Evolutionary conservation across 1,140 invertebrate species (phyloP), one percentile per base, ranked within the genome.

Genomic region (Danaus plexippus): DNA sequence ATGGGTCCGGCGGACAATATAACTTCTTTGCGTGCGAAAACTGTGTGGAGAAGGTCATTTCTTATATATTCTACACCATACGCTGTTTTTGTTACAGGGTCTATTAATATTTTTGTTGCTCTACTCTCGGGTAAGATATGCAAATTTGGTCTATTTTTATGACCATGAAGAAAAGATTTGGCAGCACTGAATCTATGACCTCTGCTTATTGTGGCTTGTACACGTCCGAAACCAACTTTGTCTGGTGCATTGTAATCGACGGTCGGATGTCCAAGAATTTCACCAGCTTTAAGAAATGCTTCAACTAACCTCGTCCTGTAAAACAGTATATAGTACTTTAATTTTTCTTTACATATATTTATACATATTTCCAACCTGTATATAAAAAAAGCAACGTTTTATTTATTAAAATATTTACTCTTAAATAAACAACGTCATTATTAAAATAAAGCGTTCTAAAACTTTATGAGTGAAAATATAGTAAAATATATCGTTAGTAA

Each of bases 31-130:
- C 80, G 81, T 7, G 87, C 89, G 10, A 73, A 68, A 0, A 84
- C 80, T 32, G 78, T 77, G 49, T 69, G 59, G 15, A 72, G 58
- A 9, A 75, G 60, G 46, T 80, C 78, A 42, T 88, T 80, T 43
- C 88, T 76, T 2, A 87, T 54, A 66, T 91, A 93, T 67, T 92
- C 88, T 0, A 94, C 89, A 1, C 92, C 92, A 48, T 89, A 88
- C 0, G 92, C 92, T 2, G 86, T 87, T 63, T 91, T 92, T 0
- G 89, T 90, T n/a, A 88, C 63, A 1, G 85, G 77, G 55, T 91
- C 87, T 42, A 92, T 90, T 1, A 92, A 69, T 15, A 96, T 80
- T 80, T 92, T 92, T 0, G 90, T 90, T 0, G 89, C 92, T 54
- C 82, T 84, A 9, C 87, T 84, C 43, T 88, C 79, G 9, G 89